A percentile compares a stretch with the other conserved stretches of the same genome.
Conservation (phyloP, 1,140 invertebrate species). For the Caenorhabditis tropicalis region DNA sequence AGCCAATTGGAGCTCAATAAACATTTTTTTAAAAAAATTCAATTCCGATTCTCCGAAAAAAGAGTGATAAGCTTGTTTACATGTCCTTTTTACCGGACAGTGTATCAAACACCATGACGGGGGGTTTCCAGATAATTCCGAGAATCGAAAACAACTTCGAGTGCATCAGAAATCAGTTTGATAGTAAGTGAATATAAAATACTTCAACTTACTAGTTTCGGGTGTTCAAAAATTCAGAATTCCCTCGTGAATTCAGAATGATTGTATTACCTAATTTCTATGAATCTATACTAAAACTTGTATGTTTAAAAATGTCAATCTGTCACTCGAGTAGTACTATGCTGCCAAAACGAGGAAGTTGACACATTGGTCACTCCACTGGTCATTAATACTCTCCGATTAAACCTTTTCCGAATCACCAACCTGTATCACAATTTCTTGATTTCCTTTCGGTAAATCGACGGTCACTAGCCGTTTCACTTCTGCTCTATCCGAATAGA, state of each 20-base stretch:
- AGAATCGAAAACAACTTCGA: too few relatives aligned
- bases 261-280: too few relatives aligned
- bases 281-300: too few relatives aligned
- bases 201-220: too few relatives aligned
- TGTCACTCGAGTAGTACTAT: background rate
- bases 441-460: constrained; percentile 58
- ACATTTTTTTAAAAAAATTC: too few relatives aligned
- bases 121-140: background rate
- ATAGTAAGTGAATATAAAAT: too few relatives aligned
- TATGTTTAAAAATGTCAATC: too few relatives aligned
- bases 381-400: constrained; percentile 14
- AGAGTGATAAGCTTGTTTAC: background rate
- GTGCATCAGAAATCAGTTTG: too few relatives aligned
- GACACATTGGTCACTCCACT: background rate
- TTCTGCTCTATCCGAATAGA: constrained; percentile 68
- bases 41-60: too few relatives aligned
- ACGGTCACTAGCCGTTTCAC: constrained; percentile 63
- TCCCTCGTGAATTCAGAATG: too few relatives aligned
- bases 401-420: background rate
- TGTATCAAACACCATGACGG: background rate
- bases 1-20: background rate
- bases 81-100: background rate
- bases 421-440: constrained; percentile 63
- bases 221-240: too few relatives aligned
- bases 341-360: background rate